These are phyloP conservation scores for Luperina nickerlii DNA, from an alignment of 2,888 invertebrate species.

Conservation along the genomic window DNA sequence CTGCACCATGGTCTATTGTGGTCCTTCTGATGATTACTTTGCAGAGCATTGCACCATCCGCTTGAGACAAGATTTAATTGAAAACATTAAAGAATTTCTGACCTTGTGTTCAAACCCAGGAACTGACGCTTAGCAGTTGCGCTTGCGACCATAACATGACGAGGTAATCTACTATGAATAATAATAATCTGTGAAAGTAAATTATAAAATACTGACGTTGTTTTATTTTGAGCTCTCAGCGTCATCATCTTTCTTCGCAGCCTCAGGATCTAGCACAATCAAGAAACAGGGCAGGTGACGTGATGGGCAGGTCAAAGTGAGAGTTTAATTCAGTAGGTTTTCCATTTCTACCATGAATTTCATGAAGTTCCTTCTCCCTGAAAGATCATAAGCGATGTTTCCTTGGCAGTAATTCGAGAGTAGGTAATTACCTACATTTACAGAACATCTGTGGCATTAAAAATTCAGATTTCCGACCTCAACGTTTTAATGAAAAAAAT, in stretches of 20 bases:
- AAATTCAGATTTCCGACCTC: slow-evolving; percentile 17
- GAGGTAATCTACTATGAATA: background rate
- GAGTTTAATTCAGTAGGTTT: background rate
- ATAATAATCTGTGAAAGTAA: background rate
- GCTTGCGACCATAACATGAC: too few species aligned
- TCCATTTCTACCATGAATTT: background rate
- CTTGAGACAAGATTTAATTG: background rate
- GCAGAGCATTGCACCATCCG: background rate
- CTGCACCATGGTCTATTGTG: background rate
- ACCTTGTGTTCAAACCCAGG: background rate
- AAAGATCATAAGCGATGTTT: background rate
- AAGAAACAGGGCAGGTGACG: background rate
- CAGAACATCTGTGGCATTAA: background rate
- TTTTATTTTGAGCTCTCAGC: background rate
- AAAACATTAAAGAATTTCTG: background rate
- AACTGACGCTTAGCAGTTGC: too few species aligned
- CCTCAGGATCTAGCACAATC: background rate
- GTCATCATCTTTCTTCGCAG: background rate
- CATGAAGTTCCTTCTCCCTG: background rate
- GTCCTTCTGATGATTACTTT: background rate
- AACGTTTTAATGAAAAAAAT: slow-evolving; percentile 36
- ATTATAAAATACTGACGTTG: background rate
- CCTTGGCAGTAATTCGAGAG: background rate
- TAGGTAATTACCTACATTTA: background rate
- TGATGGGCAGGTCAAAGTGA: background rate